A percentile compares a stretch with the other conserved stretches of the same genome.
These are phyloP conservation scores for Himalopsyche japonica DNA, from an alignment of 2,888 invertebrate genomes.

Conservation along the genomic window DNA sequence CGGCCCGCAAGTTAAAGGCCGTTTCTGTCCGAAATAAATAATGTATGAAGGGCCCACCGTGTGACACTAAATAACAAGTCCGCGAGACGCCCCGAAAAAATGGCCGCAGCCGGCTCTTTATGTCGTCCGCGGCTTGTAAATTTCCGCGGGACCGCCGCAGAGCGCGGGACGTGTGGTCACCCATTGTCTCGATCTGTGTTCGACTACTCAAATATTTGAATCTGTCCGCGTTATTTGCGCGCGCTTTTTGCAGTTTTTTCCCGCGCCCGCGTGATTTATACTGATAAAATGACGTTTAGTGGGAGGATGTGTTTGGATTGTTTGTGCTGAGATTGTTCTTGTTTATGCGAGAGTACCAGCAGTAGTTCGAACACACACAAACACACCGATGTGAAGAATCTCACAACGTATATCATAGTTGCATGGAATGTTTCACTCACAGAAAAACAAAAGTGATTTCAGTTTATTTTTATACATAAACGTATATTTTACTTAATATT, in stretches of 20 bases:
- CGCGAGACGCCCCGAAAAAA: conserved; percentile 25
- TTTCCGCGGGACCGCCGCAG: conserved; percentile 12
- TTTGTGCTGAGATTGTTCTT: neutral
- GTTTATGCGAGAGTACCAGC: neutral
- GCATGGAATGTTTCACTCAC: too few relatives aligned
- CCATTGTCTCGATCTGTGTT: neutral
- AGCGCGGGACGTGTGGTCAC: neutral
- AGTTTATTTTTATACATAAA: too few relatives aligned
- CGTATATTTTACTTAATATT: too few relatives aligned
- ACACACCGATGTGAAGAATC: neutral
- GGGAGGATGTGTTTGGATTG: neutral
- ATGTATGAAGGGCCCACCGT: conserved; percentile 8
- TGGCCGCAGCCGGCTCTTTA: conserved; percentile 35
- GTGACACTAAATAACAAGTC: conserved; percentile 38
- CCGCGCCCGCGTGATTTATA: neutral
- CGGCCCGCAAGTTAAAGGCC: neutral
- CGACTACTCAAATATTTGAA: neutral
- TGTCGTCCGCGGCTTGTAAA: conserved; percentile 38
- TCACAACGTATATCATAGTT: too few relatives aligned
- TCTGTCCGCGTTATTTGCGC: neutral
- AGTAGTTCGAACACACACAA: neutral
- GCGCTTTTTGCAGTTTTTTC: neutral
- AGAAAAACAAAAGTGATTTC: too few relatives aligned
- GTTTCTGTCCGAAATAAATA: neutral
- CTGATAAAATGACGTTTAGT: neutral